phyloP scores from a whole-genome alignment of 2,797 vertebrate species.

The Cygnus olor region DNA sequence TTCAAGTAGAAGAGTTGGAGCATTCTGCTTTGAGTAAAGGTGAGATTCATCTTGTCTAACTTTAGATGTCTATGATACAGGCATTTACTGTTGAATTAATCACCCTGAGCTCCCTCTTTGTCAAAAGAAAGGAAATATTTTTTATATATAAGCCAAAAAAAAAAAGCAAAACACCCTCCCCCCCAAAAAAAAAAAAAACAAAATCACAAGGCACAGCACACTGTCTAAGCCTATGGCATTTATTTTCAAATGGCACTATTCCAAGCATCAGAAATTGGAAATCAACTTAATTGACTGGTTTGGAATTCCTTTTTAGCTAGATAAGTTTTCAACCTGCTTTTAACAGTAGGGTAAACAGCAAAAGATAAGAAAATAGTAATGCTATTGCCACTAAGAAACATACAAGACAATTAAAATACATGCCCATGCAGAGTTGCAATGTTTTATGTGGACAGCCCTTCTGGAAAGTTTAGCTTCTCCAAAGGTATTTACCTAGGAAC shows the following conservation, averaged over 20 bases:
- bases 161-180: too few relatives aligned
- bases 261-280: conserved; percentile 31
- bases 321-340: conserved; percentile 40
- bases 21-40: not conserved
- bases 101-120: not conserved
- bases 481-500: not conserved
- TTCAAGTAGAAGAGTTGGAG: not conserved
- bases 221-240: not conserved
- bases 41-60: not conserved
- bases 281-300: not conserved
- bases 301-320: conserved; percentile 51
- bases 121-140: conserved; percentile 3
- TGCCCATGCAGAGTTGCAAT: not conserved
- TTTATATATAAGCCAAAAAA: not conserved
- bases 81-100: not conserved
- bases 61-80: not conserved
- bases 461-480: conserved; percentile 9
- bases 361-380: conserved; percentile 55
- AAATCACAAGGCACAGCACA: not conserved
- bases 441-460: not conserved
- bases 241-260: conserved; percentile 33
- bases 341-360: conserved; percentile 39
- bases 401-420: conserved; percentile 62
- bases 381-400: conserved; percentile 49
- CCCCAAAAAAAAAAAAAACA: not conserved